phyloP scores from a whole-genome alignment of 2,113 vertebrate species.

The Callithrix jacchus region DNA sequence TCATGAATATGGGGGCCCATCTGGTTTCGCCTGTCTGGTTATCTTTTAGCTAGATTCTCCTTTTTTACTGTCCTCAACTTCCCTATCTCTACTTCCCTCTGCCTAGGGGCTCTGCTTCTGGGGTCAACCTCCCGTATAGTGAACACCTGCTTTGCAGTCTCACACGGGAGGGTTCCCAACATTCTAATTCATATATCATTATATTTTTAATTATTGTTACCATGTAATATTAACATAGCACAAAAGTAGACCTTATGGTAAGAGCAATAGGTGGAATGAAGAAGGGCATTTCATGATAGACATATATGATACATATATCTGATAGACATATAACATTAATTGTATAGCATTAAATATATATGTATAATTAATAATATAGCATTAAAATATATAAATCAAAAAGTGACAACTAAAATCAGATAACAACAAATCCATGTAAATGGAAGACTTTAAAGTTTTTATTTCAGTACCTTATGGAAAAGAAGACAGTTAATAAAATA shows the following conservation, averaged over 20 bases:
- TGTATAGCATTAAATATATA: not conserved
- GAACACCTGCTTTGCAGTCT: too few species aligned
- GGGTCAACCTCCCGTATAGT: too few species aligned
- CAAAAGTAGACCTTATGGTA: not conserved
- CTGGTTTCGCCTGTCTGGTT: too few species aligned
- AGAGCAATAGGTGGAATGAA: not conserved
- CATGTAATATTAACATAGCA: not conserved
- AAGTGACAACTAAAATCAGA: not conserved
- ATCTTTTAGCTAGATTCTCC: too few species aligned
- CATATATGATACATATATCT: too few species aligned
- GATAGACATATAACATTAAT: not conserved
- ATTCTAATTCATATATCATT: not conserved
- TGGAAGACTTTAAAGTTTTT: not conserved
- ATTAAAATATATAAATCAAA: not conserved
- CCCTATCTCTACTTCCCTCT: too few species aligned
- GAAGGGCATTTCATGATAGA: not conserved
- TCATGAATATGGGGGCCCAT: too few species aligned
- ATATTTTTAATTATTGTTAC: conserved; percentile 11
- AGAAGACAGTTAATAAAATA: not conserved
- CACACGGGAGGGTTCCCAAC: too few species aligned
- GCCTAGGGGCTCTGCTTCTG: too few species aligned
- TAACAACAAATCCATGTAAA: not conserved
- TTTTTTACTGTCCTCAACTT: too few species aligned
- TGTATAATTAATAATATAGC: not conserved
- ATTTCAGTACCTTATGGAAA: not conserved